Conservation (phyloP, 1,140 invertebrate species). For the Scaptomyza graminum region DNA sequence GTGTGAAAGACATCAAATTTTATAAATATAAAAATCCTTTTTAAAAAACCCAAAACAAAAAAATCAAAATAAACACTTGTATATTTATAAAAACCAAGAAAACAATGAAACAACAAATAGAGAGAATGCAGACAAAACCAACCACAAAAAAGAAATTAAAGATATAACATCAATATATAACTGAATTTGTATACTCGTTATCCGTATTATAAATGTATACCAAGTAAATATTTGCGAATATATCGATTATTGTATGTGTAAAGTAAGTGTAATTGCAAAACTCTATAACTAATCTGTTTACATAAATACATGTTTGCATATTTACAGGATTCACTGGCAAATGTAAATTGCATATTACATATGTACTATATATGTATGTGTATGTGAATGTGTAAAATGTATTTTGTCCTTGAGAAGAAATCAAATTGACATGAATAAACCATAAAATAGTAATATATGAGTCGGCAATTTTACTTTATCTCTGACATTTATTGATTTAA, state of each 20-base stretch:
- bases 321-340: constrained; percentile 37
- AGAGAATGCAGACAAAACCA: constrained; percentile 11
- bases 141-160: constrained; percentile 13
- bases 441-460: constrained; percentile 62
- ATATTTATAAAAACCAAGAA: constrained; percentile 32
- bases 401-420: constrained; percentile 58
- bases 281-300: constrained; percentile 56
- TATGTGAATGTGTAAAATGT: constrained; percentile 48
- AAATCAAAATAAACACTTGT: constrained; percentile 36
- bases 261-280: constrained; percentile 73
- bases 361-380: background rate
- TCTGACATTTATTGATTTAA: background rate
- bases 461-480: constrained; percentile 9
- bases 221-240: constrained; percentile 62
- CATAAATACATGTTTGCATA: constrained; percentile 31
- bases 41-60: constrained; percentile 11
- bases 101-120: constrained; percentile 1
- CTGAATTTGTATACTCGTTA: constrained; percentile 45
- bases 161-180: constrained; percentile 39
- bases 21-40: constrained; percentile 27
- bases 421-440: constrained; percentile 75
- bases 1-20: constrained; percentile 36
- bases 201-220: constrained; percentile 54
- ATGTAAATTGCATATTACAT: constrained; percentile 20
- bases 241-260: constrained; percentile 61